These are phyloP conservation scores for Epinotia bilunana DNA, from an alignment of 2,888 invertebrate species.

Conservation along the genomic window DNA sequence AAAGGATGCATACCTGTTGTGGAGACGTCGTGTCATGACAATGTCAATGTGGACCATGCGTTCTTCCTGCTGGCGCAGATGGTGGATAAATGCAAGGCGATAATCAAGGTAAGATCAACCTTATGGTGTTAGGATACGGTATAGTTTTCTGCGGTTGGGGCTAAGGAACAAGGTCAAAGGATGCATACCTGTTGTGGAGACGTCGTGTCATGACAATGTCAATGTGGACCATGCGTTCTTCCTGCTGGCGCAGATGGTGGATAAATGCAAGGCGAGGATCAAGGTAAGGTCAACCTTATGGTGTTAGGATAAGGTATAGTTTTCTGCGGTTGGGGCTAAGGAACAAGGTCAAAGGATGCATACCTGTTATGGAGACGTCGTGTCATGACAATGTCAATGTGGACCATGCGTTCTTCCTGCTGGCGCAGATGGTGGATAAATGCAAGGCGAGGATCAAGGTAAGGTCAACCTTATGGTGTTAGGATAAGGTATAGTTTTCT, in stretches of 20 bases:
- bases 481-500: too few species aligned
- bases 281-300: background rate
- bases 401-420: too few species aligned
- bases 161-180: conserved; percentile 93
- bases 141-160: conserved; percentile 88
- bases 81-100: background rate
- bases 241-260: conserved; percentile 63
- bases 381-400: too few species aligned
- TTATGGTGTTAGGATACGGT: background rate
- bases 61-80: conserved; percentile 85
- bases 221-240: conserved; percentile 97
- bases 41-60: conserved; percentile 97
- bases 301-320: background rate
- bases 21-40: conserved; percentile 91
- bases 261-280: background rate
- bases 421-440: background rate
- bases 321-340: conserved; percentile 74
- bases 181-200: conserved; percentile 94
- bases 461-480: too few species aligned
- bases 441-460: background rate
- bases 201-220: conserved; percentile 91
- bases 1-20: conserved; percentile 94
- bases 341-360: too few species aligned
- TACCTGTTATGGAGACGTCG: too few species aligned
- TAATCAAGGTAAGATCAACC: background rate